A percentile compares a stretch with the other conserved stretches of the same genome.
These are phyloP conservation scores for Apolygus lucorum DNA, from an alignment of 1,140 invertebrate genomes.

Conservation along the genomic window DNA sequence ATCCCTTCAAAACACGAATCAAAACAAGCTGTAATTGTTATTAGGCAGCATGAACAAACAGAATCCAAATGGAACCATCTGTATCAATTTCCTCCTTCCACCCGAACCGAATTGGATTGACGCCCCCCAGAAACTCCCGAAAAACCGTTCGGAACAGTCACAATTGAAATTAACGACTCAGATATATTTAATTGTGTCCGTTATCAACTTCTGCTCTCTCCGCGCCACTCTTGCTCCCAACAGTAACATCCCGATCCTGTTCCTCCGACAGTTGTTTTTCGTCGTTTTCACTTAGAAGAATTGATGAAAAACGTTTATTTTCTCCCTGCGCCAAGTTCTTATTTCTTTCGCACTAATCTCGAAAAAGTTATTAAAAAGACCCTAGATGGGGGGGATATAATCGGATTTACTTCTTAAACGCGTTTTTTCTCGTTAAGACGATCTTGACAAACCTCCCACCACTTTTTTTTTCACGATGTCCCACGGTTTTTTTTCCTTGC, in stretches of 20 bases:
- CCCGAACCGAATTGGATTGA: background rate
- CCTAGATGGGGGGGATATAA: background rate
- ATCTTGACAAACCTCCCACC: background rate
- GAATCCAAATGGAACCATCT: background rate
- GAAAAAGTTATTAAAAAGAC: background rate
- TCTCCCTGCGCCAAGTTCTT: background rate
- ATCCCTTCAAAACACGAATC: too few species aligned
- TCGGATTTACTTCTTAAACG: background rate
- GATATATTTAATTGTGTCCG: background rate
- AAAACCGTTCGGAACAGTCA: background rate
- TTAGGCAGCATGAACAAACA: background rate
- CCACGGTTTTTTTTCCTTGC: background rate
- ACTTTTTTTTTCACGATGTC: background rate
- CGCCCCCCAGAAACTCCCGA: background rate
- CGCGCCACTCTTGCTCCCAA: background rate
- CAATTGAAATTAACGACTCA: conserved; percentile 1
- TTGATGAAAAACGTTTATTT: background rate
- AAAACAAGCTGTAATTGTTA: conserved; percentile 1
- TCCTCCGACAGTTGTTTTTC: background rate
- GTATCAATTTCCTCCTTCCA: background rate
- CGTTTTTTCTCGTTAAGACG: background rate
- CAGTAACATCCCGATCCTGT: background rate
- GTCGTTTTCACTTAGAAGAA: background rate
- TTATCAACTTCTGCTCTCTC: background rate
- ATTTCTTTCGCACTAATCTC: background rate